phyloP scores from a whole-genome alignment of 2,113 vertebrate species.

The Amia ocellicauda region DNA sequence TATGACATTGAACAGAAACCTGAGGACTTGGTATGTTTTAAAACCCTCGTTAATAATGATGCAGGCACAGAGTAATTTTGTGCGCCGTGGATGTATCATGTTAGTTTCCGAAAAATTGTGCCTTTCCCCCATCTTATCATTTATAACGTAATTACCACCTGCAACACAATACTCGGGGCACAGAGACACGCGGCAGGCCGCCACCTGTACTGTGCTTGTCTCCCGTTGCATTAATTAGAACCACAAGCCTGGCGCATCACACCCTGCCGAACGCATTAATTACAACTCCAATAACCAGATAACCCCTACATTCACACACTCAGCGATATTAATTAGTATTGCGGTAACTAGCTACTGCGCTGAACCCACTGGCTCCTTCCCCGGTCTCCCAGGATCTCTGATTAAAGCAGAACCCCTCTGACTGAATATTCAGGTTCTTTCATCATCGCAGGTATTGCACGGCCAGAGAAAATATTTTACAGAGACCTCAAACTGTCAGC shows the following conservation, averaged over 20 bases:
- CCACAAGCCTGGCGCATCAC: conserved; percentile 14
- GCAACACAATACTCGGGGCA: neutral
- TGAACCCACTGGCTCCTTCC: conserved; percentile 50
- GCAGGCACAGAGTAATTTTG: too few species aligned
- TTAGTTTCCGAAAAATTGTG: neutral
- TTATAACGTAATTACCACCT: conserved; percentile 7
- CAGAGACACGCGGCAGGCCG: neutral
- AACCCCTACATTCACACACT: conserved; percentile 64
- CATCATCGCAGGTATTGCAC: conserved; percentile 50
- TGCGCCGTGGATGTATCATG: neutral
- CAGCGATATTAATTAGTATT: conserved; percentile 67
- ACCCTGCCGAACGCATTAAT: conserved; percentile 62
- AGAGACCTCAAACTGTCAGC: conserved; percentile 56
- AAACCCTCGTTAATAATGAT: too few species aligned
- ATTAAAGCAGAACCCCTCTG: conserved; percentile 65
- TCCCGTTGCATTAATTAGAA: conserved; percentile 48
- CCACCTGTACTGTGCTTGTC: neutral
- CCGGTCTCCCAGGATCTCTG: conserved; percentile 62
- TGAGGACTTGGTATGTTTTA: too few species aligned
- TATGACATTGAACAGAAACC: too few species aligned
- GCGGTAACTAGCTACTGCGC: conserved; percentile 56
- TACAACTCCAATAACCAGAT: conserved; percentile 66
- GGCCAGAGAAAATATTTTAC: conserved; percentile 50
- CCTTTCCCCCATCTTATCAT: neutral
- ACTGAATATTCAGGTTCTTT: conserved; percentile 57